Conservation (phyloP, 1,140 invertebrate species). For the Polypedilum pembai region DNA sequence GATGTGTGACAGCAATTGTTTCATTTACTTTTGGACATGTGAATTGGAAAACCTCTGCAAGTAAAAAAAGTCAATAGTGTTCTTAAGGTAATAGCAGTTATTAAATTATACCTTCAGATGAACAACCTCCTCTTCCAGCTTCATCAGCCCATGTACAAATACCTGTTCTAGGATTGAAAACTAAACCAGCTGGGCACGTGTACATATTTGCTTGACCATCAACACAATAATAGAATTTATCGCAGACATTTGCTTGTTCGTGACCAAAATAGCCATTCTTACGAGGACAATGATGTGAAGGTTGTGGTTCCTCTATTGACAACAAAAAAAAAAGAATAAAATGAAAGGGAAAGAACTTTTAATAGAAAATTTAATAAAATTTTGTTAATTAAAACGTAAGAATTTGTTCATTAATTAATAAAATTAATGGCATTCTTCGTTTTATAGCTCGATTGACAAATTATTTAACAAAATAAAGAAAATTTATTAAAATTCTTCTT, state of each 20-base stretch:
- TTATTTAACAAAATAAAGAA: too few species aligned
- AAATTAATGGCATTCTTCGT: too few species aligned
- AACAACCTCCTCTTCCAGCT: slow-evolving; percentile 76
- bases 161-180: slow-evolving; percentile 80
- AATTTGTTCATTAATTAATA: too few species aligned
- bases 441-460: too few species aligned
- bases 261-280: slow-evolving; percentile 85
- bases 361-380: background rate
- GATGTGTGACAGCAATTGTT: slow-evolving; percentile 64
- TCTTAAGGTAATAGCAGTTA: background rate
- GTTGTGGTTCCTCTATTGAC: slow-evolving; percentile 62
- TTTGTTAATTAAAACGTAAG: too few species aligned
- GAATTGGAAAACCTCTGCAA: slow-evolving; percentile 72
- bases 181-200: slow-evolving; percentile 76
- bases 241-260: slow-evolving; percentile 68
- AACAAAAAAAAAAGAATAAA: slow-evolving; percentile 21
- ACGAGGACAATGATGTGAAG: slow-evolving; percentile 66
- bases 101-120: slow-evolving; percentile 54
- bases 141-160: slow-evolving; percentile 89
- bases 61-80: slow-evolving; percentile 27
- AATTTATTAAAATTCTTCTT: too few species aligned
- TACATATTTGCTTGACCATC: slow-evolving; percentile 78
- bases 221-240: slow-evolving; percentile 86
- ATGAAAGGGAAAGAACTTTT: background rate
- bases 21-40: slow-evolving; percentile 72